Evolutionary conservation across 2,888 invertebrate genomes (phyloP).

Genomic region (Drosophila putrida): DNA sequence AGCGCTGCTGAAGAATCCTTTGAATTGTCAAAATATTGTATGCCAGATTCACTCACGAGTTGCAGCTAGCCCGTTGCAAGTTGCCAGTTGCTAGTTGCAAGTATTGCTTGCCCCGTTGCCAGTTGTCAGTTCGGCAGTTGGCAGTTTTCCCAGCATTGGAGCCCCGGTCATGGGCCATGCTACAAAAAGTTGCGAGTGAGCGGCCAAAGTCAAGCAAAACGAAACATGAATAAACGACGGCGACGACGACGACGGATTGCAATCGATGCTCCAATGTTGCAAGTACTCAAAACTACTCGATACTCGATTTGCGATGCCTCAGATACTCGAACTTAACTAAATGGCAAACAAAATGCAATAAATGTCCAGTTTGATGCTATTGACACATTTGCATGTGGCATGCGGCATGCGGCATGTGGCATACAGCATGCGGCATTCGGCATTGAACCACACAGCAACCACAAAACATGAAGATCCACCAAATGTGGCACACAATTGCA

Average conservation of each 20-base stretch:
- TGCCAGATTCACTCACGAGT: conserved; percentile 79
- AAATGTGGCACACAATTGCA: conserved; percentile 49
- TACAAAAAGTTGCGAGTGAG: conserved; percentile 47
- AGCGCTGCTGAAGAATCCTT: conserved; percentile 77
- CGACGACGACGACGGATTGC: conserved; percentile 43
- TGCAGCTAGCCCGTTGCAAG: conserved; percentile 39
- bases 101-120: conserved; percentile 17
- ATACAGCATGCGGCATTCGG: conserved; percentile 40
- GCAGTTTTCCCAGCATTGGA: conserved; percentile 53
- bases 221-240: conserved; percentile 51
- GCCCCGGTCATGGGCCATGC: conserved; percentile 66
- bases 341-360: conserved; percentile 71
- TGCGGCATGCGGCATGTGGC: conserved; percentile 21
- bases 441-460: conserved; percentile 52
- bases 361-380: conserved; percentile 80
- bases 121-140: conserved; percentile 57
- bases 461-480: conserved; percentile 29
- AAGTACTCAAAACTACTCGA: conserved; percentile 41
- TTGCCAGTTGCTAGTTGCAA: conserved; percentile 58
- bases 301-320: conserved; percentile 41
- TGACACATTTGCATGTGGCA: conserved; percentile 79
- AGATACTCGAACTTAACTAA: conserved; percentile 45
- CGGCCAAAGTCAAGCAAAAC: conserved; percentile 57
- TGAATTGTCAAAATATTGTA: conserved; percentile 82
- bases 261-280: conserved; percentile 44